These are phyloP conservation scores for Himalopsyche kuldschensis DNA, from an alignment of 2,888 invertebrate genomes.

Conservation along the genomic window DNA sequence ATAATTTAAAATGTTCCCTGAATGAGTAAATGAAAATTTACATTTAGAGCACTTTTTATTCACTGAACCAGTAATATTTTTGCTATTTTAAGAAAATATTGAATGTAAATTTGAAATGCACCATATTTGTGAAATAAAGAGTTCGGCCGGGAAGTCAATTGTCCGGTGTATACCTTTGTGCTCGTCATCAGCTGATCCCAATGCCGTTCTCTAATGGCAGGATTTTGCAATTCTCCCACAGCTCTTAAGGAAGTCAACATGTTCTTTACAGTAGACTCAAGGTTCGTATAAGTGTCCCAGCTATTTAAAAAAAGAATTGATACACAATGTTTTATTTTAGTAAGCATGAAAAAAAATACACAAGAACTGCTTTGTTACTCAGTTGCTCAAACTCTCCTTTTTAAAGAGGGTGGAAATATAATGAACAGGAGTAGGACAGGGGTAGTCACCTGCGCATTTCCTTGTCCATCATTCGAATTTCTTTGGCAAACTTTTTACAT, in stretches of 20 bases:
- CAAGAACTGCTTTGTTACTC: no score
- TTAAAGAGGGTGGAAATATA: no score
- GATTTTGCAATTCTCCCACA: slow-evolving; percentile 94
- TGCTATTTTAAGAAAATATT: background rate
- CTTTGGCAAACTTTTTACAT: slow-evolving; percentile 96
- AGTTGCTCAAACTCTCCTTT: no score
- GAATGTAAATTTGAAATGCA: background rate
- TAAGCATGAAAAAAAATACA: no score
- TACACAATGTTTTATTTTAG: no score
- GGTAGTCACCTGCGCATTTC: slow-evolving; percentile 79
- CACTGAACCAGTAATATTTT: background rate
- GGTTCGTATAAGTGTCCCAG: slow-evolving; percentile 88
- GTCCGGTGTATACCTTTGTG: slow-evolving; percentile 72
- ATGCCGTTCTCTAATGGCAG: slow-evolving; percentile 92
- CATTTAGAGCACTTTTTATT: no score
- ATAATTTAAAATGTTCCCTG: no score
- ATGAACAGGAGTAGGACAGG: no score
- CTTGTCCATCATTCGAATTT: slow-evolving; percentile 87
- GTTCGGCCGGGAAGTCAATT: slow-evolving; percentile 15
- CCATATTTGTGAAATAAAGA: background rate
- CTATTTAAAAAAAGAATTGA: slow-evolving; percentile 42
- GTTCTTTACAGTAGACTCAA: slow-evolving; percentile 93
- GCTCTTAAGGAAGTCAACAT: slow-evolving; percentile 94
- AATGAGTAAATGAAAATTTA: no score
- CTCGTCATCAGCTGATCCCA: slow-evolving; percentile 97